A percentile compares a stretch with the other conserved stretches of the same genome.
Conservation (phyloP, 2,888 invertebrate species). For the Criorhina ranunculi region DNA sequence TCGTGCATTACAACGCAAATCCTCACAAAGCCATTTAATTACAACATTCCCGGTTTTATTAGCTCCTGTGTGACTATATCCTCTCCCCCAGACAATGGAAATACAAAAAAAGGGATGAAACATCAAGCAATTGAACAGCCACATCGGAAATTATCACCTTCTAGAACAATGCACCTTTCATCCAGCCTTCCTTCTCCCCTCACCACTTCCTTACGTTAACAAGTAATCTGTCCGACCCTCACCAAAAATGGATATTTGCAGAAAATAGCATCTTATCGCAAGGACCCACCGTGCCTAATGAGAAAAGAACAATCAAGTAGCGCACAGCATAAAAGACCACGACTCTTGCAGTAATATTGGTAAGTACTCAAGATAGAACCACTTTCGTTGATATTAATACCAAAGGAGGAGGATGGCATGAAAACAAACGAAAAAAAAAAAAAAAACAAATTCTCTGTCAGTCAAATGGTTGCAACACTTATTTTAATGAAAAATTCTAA, state of each 20-base stretch:
- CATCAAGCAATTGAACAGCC: slow-evolving; percentile 76
- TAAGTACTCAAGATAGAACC: slow-evolving; percentile 76
- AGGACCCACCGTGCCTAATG: slow-evolving; percentile 75
- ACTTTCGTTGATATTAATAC: slow-evolving; percentile 74
- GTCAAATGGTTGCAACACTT: slow-evolving; percentile 79
- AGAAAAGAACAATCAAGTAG: slow-evolving; percentile 76
- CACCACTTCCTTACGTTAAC: slow-evolving; percentile 52
- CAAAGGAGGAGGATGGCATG: slow-evolving; percentile 9
- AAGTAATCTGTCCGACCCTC: slow-evolving; percentile 75
- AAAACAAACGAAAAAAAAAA: background rate
- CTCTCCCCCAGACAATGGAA: slow-evolving; percentile 35
- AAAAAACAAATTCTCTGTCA: slow-evolving; percentile 67
- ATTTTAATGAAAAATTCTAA: slow-evolving; percentile 79
- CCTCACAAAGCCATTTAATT: slow-evolving; percentile 76
- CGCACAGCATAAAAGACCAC: slow-evolving; percentile 58
- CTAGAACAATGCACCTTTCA: slow-evolving; percentile 75
- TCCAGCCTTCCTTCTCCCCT: background rate
- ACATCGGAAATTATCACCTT: slow-evolving; percentile 77
- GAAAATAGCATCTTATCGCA: slow-evolving; percentile 72
- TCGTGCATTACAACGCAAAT: slow-evolving; percentile 72
- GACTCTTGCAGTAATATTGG: slow-evolving; percentile 64
- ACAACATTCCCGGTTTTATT: slow-evolving; percentile 75
- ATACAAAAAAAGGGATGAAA: slow-evolving; percentile 67
- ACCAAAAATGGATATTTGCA: slow-evolving; percentile 55
- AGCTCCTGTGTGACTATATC: slow-evolving; percentile 61